phyloP scores from a whole-genome alignment of 2,113 vertebrate species.

The Coturnix japonica region DNA sequence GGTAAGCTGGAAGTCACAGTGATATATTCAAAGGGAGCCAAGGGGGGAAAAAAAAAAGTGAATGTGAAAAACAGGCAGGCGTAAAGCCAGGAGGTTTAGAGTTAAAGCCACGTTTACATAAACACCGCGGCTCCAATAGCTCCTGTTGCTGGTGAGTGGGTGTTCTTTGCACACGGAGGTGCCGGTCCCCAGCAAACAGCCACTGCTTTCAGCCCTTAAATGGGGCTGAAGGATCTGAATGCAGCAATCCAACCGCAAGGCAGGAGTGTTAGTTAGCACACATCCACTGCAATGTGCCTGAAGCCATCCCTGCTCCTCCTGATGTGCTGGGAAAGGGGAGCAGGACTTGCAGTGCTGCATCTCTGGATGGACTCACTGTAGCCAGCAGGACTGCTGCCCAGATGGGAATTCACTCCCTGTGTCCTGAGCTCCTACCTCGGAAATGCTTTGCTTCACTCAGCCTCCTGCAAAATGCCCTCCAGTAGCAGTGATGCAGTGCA shows the following conservation, averaged over 20 bases:
- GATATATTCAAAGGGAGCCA: conserved; percentile 11
- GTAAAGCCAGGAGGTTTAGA: not conserved
- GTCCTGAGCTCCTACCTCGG: not conserved
- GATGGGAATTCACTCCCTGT: not conserved
- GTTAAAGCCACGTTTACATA: not conserved
- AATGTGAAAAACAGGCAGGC: not conserved
- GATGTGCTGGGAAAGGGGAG: not conserved
- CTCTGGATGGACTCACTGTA: not conserved
- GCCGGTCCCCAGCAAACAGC: not conserved
- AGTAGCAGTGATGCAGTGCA: not conserved
- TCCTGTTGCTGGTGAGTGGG: not conserved
- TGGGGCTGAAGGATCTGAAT: not conserved
- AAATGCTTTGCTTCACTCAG: not conserved
- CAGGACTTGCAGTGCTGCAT: not conserved
- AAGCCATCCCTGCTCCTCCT: not conserved
- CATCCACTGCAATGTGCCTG: not conserved
- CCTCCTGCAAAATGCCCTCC: not conserved
- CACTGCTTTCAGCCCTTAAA: not conserved
- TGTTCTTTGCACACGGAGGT: not conserved
- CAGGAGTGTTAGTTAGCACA: not conserved
- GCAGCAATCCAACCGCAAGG: not conserved
- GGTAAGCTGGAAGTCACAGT: conserved; percentile 24
- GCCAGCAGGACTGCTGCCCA: not conserved
- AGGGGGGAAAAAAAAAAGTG: not conserved
- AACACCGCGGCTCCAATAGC: not conserved